Percentiles rank a stretch among this genome's conserved stretches.
phyloP scores from a whole-genome alignment of 1,140 invertebrate species.

The Scylla paramamosain region DNA sequence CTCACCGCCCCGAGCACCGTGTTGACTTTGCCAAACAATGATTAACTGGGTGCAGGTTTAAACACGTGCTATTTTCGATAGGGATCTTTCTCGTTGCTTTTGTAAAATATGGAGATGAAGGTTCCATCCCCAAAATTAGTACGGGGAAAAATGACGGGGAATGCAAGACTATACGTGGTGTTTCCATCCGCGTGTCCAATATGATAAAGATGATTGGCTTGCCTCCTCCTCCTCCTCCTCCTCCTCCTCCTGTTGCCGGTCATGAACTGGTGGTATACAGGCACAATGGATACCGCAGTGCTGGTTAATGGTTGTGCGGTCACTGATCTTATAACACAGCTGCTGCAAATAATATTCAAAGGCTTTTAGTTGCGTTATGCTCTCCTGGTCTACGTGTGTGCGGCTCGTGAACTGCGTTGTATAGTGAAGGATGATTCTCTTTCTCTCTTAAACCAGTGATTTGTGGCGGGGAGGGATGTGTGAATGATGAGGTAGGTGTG shows the following conservation, averaged over 20 bases:
- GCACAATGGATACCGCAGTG: not conserved
- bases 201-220: slow-evolving; percentile 13
- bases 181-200: not conserved
- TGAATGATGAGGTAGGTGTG: not conserved
- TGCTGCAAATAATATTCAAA: not conserved
- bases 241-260: too few species aligned
- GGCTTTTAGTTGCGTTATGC: not conserved
- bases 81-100: slow-evolving; percentile 69
- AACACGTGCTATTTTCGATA: slow-evolving; percentile 76
- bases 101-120: slow-evolving; percentile 63
- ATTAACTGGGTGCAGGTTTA: slow-evolving; percentile 76
- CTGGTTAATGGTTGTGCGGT: not conserved
- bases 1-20: slow-evolving; percentile 56
- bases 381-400: not conserved
- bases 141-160: slow-evolving; percentile 21
- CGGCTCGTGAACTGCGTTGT: not conserved
- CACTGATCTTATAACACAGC: not conserved
- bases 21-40: slow-evolving; percentile 76
- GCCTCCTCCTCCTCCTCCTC: too few species aligned
- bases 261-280: too few species aligned
- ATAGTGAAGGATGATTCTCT: not conserved
- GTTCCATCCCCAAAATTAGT: slow-evolving; percentile 43
- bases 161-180: not conserved
- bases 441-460: not conserved
- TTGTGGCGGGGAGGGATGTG: not conserved